Conservation (phyloP, 2,797 vertebrate genomes). For the Microctenopoma lineatum region DNA sequence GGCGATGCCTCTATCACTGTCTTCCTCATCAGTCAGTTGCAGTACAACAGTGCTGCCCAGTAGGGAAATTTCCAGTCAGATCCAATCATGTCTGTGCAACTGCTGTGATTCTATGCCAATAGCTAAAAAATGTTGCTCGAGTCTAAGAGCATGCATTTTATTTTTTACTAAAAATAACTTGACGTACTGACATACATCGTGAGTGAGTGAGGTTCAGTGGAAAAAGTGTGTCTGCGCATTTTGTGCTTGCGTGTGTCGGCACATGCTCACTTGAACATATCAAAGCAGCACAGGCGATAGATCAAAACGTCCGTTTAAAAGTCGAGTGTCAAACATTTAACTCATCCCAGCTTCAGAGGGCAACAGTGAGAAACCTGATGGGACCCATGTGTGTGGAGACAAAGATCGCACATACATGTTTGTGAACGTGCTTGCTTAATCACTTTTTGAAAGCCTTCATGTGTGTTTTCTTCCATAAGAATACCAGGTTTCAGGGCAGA, state of each 20-base stretch:
- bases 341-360: conserved; percentile 58
- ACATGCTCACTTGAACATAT: conserved; percentile 48
- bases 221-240: background rate
- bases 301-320: conserved; percentile 56
- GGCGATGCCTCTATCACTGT: conserved; percentile 10
- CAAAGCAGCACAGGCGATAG: conserved; percentile 53
- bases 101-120: background rate
- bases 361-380: conserved; percentile 47
- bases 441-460: conserved; percentile 1
- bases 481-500: background rate
- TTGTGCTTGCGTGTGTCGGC: background rate
- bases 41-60: conserved; percentile 22
- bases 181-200: background rate
- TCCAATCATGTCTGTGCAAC: conserved; percentile 37
- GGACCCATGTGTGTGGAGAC: conserved; percentile 63
- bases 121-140: no score
- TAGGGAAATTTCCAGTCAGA: conserved; percentile 46
- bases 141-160: no score
- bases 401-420: conserved; percentile 20
- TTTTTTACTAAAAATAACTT: background rate
- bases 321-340: conserved; percentile 57
- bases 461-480: background rate
- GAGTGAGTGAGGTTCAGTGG: background rate
- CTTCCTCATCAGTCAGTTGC: conserved; percentile 46
- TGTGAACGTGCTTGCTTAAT: background rate